Percentiles rank a stretch among this genome's conserved stretches.
These are phyloP conservation scores for Leguminivora glycinivorella DNA, from an alignment of 1,140 invertebrate species.

Conservation along the genomic window DNA sequence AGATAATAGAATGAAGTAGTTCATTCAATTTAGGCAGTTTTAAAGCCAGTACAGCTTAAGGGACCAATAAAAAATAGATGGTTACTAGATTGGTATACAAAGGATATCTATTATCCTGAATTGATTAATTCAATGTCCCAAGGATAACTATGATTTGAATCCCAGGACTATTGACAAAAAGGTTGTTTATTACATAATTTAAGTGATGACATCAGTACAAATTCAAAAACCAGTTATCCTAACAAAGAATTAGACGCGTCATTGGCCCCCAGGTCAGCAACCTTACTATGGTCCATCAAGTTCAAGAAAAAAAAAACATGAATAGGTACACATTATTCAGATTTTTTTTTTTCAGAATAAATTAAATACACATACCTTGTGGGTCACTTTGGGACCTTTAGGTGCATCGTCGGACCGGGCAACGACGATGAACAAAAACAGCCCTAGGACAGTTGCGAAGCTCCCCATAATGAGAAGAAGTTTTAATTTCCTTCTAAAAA, in stretches of 20 bases:
- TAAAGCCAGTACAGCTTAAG: background rate
- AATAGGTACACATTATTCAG: background rate
- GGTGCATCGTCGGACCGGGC: constrained; percentile 60
- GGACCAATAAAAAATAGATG: background rate
- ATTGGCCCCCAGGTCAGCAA: constrained; percentile 57
- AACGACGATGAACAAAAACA: constrained; percentile 57
- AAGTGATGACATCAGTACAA: constrained; percentile 19
- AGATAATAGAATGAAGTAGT: background rate
- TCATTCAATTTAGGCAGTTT: background rate
- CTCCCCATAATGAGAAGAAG: constrained; percentile 66
- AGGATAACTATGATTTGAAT: background rate
- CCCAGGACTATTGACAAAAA: background rate
- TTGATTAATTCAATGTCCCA: background rate
- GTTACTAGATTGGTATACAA: constrained; percentile 27
- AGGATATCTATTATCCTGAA: background rate
- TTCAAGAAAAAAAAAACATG: background rate
- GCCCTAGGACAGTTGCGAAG: constrained; percentile 52
- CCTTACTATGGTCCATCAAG: constrained; percentile 36
- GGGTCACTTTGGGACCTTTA: constrained; percentile 73
- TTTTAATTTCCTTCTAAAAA: constrained; percentile 64
- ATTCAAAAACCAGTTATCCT: background rate
- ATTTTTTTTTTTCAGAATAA: constrained; percentile 7
- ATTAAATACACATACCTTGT: constrained; percentile 52
- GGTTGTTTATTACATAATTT: background rate
- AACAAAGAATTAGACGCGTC: constrained; percentile 55